These are phyloP conservation scores for Paguma larvata DNA, from an alignment of 2,797 vertebrate genomes.

Conservation along the genomic window DNA sequence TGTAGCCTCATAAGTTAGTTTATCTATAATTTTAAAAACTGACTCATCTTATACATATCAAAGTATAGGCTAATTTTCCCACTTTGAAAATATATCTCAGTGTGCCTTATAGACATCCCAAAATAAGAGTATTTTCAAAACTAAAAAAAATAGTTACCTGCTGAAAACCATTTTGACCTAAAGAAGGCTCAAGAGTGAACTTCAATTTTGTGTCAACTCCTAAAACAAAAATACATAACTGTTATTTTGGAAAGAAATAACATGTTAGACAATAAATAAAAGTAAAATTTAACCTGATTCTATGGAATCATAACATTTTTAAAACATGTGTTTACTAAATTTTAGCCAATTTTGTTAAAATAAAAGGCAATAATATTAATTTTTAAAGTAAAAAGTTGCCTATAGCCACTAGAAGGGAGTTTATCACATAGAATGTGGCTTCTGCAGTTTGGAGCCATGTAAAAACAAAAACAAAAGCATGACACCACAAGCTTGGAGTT, in stretches of 20 bases:
- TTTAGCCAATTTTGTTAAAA: slow-evolving; percentile 34
- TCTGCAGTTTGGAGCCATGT: not conserved
- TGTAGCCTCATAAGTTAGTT: slow-evolving; percentile 39
- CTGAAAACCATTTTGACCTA: slow-evolving; percentile 98
- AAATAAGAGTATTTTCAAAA: slow-evolving; percentile 59
- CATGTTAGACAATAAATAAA: slow-evolving; percentile 26
- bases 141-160: slow-evolving; percentile 91
- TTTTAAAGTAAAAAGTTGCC: slow-evolving; percentile 51
- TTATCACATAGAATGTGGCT: not conserved
- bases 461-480: not conserved
- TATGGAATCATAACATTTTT: slow-evolving; percentile 29
- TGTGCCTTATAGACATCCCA: not conserved
- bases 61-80: slow-evolving; percentile 53
- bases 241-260: slow-evolving; percentile 51
- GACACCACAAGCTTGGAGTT: not conserved
- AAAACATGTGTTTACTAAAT: slow-evolving; percentile 51
- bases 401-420: not conserved
- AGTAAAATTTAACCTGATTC: slow-evolving; percentile 30
- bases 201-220: slow-evolving; percentile 98
- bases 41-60: not conserved
- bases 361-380: not conserved
- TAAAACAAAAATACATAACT: slow-evolving; percentile 84
- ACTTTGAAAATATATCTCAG: not conserved
- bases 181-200: slow-evolving; percentile 97
- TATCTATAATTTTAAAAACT: slow-evolving; percentile 2